phyloP scores from a whole-genome alignment of 2,113 vertebrate species.

The Pithys albifrons region DNA sequence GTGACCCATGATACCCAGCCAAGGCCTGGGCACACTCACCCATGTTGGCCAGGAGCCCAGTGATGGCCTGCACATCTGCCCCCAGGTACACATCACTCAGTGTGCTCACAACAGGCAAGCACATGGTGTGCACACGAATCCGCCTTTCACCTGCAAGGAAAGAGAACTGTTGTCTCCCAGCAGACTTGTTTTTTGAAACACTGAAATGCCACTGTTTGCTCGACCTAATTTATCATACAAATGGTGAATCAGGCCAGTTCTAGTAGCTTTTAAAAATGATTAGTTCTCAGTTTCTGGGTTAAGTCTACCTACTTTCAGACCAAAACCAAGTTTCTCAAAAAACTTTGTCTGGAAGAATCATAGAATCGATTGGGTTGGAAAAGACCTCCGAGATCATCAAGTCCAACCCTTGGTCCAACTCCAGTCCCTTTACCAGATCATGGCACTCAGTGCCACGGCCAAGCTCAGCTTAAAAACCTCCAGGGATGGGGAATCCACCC shows the following conservation, averaged over 20 bases:
- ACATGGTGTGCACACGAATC: constrained; percentile 96
- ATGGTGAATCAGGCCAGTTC: not conserved
- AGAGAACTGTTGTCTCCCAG: not conserved
- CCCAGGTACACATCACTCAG: constrained; percentile 92
- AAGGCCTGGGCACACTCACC: constrained; percentile 74
- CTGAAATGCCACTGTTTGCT: not conserved
- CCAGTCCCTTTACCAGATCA: too few species aligned
- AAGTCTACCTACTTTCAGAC: not conserved
- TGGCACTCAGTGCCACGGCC: too few species aligned
- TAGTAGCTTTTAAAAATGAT: not conserved
- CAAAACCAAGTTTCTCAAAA: not conserved
- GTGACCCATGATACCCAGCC: not conserved
- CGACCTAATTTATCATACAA: not conserved
- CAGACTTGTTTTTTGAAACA: not conserved
- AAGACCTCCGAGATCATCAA: too few species aligned
- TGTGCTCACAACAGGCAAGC: constrained; percentile 91
- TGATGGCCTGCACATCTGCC: constrained; percentile 93
- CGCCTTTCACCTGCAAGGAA: constrained; percentile 86
- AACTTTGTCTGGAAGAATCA: not conserved
- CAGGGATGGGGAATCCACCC: too few species aligned
- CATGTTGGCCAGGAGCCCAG: constrained; percentile 93
- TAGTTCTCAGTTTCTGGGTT: not conserved
- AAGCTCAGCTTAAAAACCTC: too few species aligned
- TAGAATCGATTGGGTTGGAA: too few species aligned
- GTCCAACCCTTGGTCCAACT: too few species aligned